phyloP scores from a whole-genome alignment of 2,888 invertebrate genomes.

The Ischnura elegans region DNA sequence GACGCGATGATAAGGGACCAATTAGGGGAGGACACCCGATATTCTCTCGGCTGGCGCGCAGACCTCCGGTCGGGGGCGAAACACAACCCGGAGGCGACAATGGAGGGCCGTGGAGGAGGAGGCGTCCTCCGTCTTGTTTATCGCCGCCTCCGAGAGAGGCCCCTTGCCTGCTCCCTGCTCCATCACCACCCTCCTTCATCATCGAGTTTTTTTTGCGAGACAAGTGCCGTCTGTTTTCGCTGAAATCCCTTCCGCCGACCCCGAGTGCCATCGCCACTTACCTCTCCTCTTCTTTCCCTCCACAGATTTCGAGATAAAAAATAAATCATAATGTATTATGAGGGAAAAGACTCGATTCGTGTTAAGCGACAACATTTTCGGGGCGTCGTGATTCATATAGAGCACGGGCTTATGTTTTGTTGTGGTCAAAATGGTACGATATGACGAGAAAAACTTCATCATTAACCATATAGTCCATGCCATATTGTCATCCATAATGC shows the following conservation, averaged over 20 bases:
- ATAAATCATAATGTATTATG: neutral
- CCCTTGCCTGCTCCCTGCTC: neutral
- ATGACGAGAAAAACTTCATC: too few species aligned
- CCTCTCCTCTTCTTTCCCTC: neutral
- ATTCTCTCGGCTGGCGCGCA: neutral
- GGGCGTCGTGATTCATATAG: too few species aligned
- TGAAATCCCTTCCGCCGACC: neutral
- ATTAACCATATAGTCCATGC: too few species aligned
- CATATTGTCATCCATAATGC: too few species aligned
- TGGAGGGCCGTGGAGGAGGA: neutral
- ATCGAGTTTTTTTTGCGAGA: neutral
- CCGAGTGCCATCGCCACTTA: neutral
- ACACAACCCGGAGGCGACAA: neutral
- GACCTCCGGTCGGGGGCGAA: neutral
- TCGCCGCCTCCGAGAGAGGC: neutral
- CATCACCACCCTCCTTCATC: neutral
- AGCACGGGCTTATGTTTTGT: too few species aligned
- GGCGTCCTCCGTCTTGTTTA: neutral
- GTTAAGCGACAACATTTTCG: too few species aligned
- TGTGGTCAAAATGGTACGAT: too few species aligned
- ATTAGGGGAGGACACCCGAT: slow-evolving; percentile 38
- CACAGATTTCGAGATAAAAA: neutral
- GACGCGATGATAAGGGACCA: slow-evolving; percentile 58
- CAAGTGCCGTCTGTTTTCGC: neutral
- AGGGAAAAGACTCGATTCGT: too few species aligned